Evolutionary conservation across 2,113 vertebrate species (phyloP), one percentile per base, ranked within the genome.

Genomic region (Hyperopisus bebe): DNA sequence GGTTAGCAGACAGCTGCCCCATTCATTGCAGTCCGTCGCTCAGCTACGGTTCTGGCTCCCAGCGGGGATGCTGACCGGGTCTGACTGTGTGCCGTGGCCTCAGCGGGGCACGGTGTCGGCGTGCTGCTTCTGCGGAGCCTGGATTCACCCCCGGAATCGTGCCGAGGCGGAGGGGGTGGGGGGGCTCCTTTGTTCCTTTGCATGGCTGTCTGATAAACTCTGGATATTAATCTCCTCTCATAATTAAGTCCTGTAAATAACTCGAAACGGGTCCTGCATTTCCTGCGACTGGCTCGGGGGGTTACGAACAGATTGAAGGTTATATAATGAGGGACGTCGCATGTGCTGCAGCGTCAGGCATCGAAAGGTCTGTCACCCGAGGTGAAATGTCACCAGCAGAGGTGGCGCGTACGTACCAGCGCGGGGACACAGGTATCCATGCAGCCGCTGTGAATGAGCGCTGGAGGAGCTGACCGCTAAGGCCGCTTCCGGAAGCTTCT

Each of bases 61-160:
- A 77, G 48, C 90, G 85, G 90, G 88, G 74, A 85, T 87, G 83
- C 91, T 87, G 77, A 48, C 88, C 2, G 51, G 77, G 77, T 83
- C 77, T 82, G 70, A 90, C 89, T 90, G 89, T 90, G 70, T 89
- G 70, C 84, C 74, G 42, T 10, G 35, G 74, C 17, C 89, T 89
- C 35, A 8, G n/a, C 89, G 87, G 83, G 86, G 70, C 47, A 55
- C 48, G 7, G 27, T 48, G 85, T 86, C 39, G 11, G 47, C 44
- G 10, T 1, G 53, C 89, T n/a, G 53, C 83, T 31, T 17, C 55
- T 48, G 31, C 0, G 31, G 31, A 39, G 53, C 15, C 86, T 21
- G 39, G 35, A 83, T 83, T 44, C 42, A 83, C 39, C 2, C 70
- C 31, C 27, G 13, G 27, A 24, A 31, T 35, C 13, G 10, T 35